Percentiles rank a stretch among this genome's conserved stretches.
These are phyloP conservation scores for Girardia tigrina DNA, from an alignment of 2,888 invertebrate genomes.

Conservation along the genomic window DNA sequence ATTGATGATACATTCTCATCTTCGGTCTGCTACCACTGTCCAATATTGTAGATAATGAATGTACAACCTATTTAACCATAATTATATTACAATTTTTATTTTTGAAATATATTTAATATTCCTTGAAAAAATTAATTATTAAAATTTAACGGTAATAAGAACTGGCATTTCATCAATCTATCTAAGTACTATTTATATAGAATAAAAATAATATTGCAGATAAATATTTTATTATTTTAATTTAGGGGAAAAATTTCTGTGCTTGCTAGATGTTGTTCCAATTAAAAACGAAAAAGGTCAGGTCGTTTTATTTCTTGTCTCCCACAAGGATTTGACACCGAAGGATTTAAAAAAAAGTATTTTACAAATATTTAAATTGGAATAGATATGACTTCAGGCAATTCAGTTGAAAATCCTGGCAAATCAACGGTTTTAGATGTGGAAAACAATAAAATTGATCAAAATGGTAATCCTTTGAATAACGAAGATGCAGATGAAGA, in stretches of 20 bases:
- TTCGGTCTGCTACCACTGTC: too few species aligned
- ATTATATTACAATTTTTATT: too few species aligned
- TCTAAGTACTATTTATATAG: too few species aligned
- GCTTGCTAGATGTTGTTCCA: slow-evolving; percentile 85
- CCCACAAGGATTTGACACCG: slow-evolving; percentile 79
- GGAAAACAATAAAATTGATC: slow-evolving; percentile 49
- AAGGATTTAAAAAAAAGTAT: slow-evolving; percentile 38
- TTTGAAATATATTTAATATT: too few species aligned
- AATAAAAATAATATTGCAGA: too few species aligned
- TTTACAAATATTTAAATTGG: background rate
- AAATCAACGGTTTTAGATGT: background rate
- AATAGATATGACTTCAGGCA: background rate
- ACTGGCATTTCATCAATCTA: too few species aligned
- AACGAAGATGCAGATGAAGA: slow-evolving; percentile 29
- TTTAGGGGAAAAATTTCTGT: slow-evolving; percentile 77
- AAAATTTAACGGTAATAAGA: too few species aligned
- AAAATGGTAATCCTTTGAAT: slow-evolving; percentile 37
- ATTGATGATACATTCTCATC: too few species aligned
- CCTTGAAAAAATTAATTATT: too few species aligned
- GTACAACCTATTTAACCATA: too few species aligned
- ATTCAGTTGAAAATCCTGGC: background rate
- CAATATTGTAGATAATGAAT: too few species aligned
- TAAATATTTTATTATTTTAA: background rate
- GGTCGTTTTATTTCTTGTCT: slow-evolving; percentile 83
- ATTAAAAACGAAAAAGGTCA: slow-evolving; percentile 94